phyloP scores from a whole-genome alignment of 2,113 vertebrate genomes.

The Aegithalos caudatus region DNA sequence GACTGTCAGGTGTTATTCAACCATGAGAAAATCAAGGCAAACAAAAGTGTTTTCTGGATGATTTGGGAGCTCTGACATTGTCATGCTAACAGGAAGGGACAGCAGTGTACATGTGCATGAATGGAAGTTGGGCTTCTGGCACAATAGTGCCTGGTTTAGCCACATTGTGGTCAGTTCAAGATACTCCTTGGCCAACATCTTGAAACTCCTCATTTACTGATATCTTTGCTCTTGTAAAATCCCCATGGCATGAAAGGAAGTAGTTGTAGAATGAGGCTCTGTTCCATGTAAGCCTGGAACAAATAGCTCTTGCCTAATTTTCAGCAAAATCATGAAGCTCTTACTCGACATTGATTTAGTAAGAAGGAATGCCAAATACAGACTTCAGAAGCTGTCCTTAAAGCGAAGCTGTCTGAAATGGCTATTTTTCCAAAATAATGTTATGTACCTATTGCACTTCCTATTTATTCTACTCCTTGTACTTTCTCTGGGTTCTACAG shows the following conservation, averaged over 20 bases:
- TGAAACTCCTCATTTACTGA: not conserved
- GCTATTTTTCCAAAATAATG: not conserved
- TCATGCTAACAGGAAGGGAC: not conserved
- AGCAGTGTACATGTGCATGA: not conserved
- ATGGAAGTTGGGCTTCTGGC: not conserved
- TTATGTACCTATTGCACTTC: not conserved
- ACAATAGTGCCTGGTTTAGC: not conserved
- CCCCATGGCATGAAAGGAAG: not conserved
- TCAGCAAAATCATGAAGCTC: not conserved
- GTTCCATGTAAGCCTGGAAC: not conserved
- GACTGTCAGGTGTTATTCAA: not conserved
- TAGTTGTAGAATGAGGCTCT: not conserved
- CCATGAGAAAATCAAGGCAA: not conserved
- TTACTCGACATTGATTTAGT: not conserved
- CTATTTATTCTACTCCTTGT: constrained; percentile 41
- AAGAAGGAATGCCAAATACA: not conserved
- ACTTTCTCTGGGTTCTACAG: constrained; percentile 38
- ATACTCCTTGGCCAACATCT: not conserved
- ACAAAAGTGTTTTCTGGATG: not conserved
- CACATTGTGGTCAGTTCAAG: not conserved
- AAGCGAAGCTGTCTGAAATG: not conserved
- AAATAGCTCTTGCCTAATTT: not conserved
- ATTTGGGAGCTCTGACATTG: not conserved
- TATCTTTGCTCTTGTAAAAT: not conserved
- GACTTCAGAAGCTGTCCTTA: not conserved